These are phyloP conservation scores for Busseola fusca DNA, from an alignment of 2,888 invertebrate genomes.

Conservation along the genomic window DNA sequence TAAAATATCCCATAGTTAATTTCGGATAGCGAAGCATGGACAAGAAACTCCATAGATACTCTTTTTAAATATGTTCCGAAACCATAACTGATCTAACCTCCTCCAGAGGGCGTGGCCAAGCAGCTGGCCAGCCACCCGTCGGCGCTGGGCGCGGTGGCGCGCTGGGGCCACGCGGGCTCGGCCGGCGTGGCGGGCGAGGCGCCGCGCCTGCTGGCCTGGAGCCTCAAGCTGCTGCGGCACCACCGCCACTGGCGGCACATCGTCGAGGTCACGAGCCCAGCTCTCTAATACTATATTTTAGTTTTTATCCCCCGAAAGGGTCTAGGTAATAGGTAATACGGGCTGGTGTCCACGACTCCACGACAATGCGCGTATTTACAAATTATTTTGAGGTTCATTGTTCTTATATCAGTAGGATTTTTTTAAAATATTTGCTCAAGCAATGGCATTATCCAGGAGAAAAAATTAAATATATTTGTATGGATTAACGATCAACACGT, in stretches of 20 bases:
- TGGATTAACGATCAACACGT: neutral
- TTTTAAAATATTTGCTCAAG: neutral
- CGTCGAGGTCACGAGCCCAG: conserved; percentile 42
- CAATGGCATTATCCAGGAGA: neutral
- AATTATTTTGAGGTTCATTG: neutral
- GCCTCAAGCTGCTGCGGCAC: conserved; percentile 58
- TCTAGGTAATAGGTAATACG: no score
- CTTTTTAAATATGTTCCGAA: neutral
- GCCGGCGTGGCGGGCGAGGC: conserved; percentile 96
- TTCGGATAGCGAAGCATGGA: neutral
- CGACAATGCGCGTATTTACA: no score
- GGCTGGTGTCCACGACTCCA: no score
- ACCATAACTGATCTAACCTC: neutral
- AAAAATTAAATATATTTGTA: neutral
- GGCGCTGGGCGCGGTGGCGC: conserved; percentile 90
- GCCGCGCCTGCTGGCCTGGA: conserved; percentile 93
- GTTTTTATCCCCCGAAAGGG: neutral
- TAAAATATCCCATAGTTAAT: neutral
- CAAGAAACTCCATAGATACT: neutral
- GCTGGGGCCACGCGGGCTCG: conserved; percentile 94
- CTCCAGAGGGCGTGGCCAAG: conserved; percentile 91
- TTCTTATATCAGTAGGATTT: no score
- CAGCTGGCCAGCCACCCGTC: conserved; percentile 88
- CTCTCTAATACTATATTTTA: neutral
- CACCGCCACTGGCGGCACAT: conserved; percentile 54